phyloP scores from a whole-genome alignment of 2,888 invertebrate genomes.

The Dioctria rufipes region DNA sequence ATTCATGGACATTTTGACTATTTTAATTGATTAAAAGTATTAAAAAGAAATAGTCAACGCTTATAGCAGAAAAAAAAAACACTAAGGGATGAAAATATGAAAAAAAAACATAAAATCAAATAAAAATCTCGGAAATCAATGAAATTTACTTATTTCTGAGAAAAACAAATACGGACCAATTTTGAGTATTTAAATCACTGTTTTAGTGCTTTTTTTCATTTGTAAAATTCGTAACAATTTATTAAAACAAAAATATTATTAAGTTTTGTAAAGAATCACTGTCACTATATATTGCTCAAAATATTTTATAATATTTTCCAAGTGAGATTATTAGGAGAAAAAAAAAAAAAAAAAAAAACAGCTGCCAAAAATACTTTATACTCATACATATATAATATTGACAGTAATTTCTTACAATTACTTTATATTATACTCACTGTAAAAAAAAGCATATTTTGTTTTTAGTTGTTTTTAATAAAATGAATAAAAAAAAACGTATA shows the following conservation, averaged over 20 bases:
- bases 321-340: too few relatives aligned
- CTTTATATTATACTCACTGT: background rate
- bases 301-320: too few relatives aligned
- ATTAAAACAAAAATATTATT: conserved; percentile 17
- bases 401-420: conserved; percentile 19
- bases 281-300: background rate
- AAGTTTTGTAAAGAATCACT: conserved; percentile 5
- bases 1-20: conserved; percentile 59
- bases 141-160: conserved; percentile 19
- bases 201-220: conserved; percentile 30
- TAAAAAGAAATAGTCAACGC: conserved; percentile 12
- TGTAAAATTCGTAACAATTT: conserved; percentile 4
- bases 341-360: background rate
- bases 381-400: background rate
- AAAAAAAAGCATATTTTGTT: conserved; percentile 27
- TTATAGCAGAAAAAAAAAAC: background rate
- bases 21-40: conserved; percentile 9
- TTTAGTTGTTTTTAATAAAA: conserved; percentile 23
- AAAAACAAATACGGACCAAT: conserved; percentile 26
- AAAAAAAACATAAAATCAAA: background rate
- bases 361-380: background rate
- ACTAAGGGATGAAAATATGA: background rate
- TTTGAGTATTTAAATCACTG: conserved; percentile 25
- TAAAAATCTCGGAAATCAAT: conserved; percentile 32
- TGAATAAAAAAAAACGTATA: conserved; percentile 19